Evolutionary conservation across 2,888 invertebrate species (phyloP).

Genomic region (Coenonympha glycerion): DNA sequence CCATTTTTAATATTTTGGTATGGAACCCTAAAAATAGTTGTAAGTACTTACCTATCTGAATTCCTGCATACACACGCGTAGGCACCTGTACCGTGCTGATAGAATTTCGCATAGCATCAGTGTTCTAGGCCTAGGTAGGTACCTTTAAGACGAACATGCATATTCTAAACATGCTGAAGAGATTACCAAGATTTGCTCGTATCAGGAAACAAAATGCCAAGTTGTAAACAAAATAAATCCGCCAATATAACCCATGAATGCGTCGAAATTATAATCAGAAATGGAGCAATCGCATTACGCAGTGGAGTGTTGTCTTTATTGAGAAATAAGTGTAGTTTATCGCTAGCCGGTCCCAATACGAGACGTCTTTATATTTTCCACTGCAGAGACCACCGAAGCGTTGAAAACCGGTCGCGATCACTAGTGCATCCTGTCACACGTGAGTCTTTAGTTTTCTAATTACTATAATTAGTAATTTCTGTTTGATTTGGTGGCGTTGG

Average conservation of each 20-base stretch:
- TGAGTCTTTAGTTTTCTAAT: slow-evolving; percentile 11
- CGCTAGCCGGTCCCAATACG: slow-evolving; percentile 20
- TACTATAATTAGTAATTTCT: too few relatives aligned
- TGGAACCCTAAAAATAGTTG: too few relatives aligned
- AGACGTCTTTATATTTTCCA: slow-evolving; percentile 19
- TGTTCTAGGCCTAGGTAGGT: too few relatives aligned
- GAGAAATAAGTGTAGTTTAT: slow-evolving; percentile 26
- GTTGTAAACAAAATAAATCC: not conserved
- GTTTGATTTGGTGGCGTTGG: not conserved
- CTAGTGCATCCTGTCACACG: slow-evolving; percentile 20
- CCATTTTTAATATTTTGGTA: too few relatives aligned
- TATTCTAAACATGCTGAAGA: too few relatives aligned
- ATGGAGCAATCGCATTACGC: slow-evolving; percentile 10
- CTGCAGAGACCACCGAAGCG: slow-evolving; percentile 21
- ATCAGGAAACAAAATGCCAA: too few relatives aligned
- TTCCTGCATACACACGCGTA: too few relatives aligned
- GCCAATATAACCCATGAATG: not conserved
- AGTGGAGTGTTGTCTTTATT: slow-evolving; percentile 20
- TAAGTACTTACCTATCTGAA: too few relatives aligned
- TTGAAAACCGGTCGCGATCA: slow-evolving; percentile 25
- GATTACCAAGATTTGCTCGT: too few relatives aligned
- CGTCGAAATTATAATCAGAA: slow-evolving; percentile 24
- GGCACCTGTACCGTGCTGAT: too few relatives aligned
- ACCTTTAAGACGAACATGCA: too few relatives aligned
- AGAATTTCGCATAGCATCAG: too few relatives aligned